Base-by-base conservation (phyloP, 2,888 invertebrate genomes). In the Fragum sueziense region DNA sequence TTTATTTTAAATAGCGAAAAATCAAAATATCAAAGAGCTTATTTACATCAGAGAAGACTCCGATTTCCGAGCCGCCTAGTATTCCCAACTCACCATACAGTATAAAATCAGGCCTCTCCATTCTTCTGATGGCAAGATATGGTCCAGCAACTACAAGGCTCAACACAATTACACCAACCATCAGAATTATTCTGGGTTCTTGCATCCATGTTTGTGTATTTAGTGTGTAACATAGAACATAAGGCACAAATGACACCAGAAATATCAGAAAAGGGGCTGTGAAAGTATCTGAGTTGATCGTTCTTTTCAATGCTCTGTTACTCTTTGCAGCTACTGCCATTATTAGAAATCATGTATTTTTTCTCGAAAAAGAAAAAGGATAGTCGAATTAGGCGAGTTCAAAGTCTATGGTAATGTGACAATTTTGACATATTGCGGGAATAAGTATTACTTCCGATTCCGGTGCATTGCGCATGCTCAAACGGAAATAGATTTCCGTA, bases 171-270 rank as follows among this genome's bases (percentile, higher is more conserved):
- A 74, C 51, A 29, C 83, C 83, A 25, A 79, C 74, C 27, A 61
- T 51, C 14, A 78, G 33, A 29, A 84, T 76, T 0, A 80, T 34
- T 11, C 20, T 22, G 27, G 75, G 75, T 51, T 80, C 76, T 29
- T 74, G 76, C 76, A 79, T 80, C 80, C 83, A 84, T 68, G 65
- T 37, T 57, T 78, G 83, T 9, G 83, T 62, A 57, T 84, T 84
- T 27, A 84, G 47, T 9, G 67, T 31, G 31, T 59, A 78, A 17
- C 67, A 54, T 54, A 84, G 69, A 0, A 80, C 80, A 34, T 80
- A 74, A 20, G 83, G 78, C 17, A 84, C 31, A 29, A 80, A 41
- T 20, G 83, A 84, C 29, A 80, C 68, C 9, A 78, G 68, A 59
- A 80, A 73, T 51, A 84, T 74, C 22, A 70, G 71, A 54, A 79